Evolutionary conservation across 2,888 invertebrate genomes (phyloP).

Genomic region (Sesia bembeciformis): DNA sequence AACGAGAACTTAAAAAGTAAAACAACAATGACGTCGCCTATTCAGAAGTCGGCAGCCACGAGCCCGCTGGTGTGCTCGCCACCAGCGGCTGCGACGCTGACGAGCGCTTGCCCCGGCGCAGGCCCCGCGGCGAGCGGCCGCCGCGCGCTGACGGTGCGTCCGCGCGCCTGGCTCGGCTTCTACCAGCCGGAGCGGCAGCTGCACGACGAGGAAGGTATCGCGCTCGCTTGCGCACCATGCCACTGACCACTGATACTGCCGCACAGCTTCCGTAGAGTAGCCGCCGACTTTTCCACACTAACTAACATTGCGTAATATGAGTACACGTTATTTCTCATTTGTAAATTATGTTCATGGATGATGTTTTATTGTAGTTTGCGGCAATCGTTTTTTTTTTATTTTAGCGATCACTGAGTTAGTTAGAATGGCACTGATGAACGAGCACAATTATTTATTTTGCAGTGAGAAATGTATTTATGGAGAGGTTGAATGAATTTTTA

Average conservation of each 20-base stretch:
- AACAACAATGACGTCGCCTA: conserved; percentile 16
- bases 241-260: conserved; percentile 7
- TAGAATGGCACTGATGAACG: conserved; percentile 4
- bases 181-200: conserved; percentile 7
- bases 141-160: conserved; percentile 6
- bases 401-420: not conserved
- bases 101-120: conserved; percentile 1
- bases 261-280: conserved; percentile 12
- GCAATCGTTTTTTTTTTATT: not conserved
- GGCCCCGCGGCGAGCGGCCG: not conserved
- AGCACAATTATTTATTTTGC: conserved; percentile 11
- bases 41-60: conserved; percentile 24
- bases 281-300: no score
- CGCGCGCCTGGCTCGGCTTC: conserved; percentile 1
- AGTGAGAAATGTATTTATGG: not conserved
- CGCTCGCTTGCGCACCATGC: conserved; percentile 27
- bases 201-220: conserved; percentile 22
- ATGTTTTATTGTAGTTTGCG: no score
- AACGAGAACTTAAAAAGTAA: conserved; percentile 4
- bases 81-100: not conserved
- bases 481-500: conserved; percentile 1
- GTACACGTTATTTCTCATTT: no score
- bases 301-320: no score
- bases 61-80: no score
- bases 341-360: no score